Evolutionary conservation across 1,140 invertebrate genomes (phyloP), one percentile per base, ranked within the genome.

Genomic region (Tetramorium simillimum): DNA sequence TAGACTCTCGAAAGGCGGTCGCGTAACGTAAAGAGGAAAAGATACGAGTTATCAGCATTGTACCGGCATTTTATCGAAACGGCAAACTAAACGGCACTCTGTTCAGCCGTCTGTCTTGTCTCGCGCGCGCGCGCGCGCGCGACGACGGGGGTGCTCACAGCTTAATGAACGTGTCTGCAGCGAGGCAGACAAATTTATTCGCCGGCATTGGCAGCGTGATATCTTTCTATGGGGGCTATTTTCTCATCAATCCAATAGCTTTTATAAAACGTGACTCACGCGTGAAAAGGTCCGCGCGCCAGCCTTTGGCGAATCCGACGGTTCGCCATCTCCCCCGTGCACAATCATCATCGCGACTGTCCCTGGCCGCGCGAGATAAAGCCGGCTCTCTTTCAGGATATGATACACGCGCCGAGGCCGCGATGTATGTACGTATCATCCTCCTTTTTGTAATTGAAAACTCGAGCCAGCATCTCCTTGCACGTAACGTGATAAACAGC

Each of bases 181-280:
- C 75, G 51, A 80, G 65, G 86, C 89, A 90, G 89, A 90, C 87
- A 90, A 90, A 91, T 91, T 93, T 89, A 92, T 92, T 93, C 88
- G 78, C 90, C 88, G 86, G 85, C 90, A 92, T 92, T 87, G 89
- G 88, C 88, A 91, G 89, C 88, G 89, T 88, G 87, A 93, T 93
- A 89, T 93, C 93, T 91, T 93, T 93, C 93, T 92, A 93, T 92
- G 91, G 92, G 92, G 91, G 92, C 92, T 93, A 94, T 94, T 94
- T 94, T 93, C 94, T 94, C 93, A 94, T 94, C 94, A 94, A 94
- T 94, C 92, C 93, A 94, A 93, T 93, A 91, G 91, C 92, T 94
- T 94, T 93, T 93, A 93, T 94, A 93, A 92, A 92, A 93, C 92
- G 92, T 94, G 94, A 94, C 91, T 94, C 94, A 94, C 90, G 92